phyloP scores from a whole-genome alignment of 2,113 vertebrate species.

The Asarcornis scutulata region DNA sequence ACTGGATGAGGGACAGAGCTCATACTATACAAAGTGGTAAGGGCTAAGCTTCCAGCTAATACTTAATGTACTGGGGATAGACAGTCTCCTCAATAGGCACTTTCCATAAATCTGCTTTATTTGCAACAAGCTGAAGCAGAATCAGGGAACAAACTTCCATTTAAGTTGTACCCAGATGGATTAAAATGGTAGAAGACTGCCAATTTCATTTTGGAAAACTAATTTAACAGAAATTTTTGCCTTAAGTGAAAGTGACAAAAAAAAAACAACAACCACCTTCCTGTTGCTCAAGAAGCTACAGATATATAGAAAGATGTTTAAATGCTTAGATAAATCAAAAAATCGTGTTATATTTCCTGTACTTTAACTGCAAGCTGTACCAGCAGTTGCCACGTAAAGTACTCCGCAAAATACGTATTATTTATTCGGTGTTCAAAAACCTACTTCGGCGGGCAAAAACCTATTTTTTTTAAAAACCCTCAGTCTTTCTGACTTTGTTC shows the following conservation, averaged over 20 bases:
- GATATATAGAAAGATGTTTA: neutral
- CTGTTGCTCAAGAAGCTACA: neutral
- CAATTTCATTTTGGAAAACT: neutral
- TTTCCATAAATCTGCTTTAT: neutral
- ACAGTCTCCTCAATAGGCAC: neutral
- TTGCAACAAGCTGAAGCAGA: neutral
- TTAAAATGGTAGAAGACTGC: neutral
- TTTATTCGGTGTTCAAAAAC: neutral
- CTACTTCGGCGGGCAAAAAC: neutral
- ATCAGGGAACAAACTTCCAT: neutral
- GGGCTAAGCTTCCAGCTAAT: neutral
- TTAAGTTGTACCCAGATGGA: neutral
- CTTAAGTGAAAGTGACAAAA: neutral
- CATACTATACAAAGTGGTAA: fast-evolving
- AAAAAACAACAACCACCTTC: fast-evolving
- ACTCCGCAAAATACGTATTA: neutral
- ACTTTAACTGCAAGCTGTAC: neutral
- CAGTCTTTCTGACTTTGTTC: neutral
- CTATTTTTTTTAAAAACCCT: neutral
- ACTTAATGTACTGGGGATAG: neutral
- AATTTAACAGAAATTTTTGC: neutral
- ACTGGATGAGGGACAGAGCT: neutral
- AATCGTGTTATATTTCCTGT: neutral
- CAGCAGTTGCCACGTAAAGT: neutral
- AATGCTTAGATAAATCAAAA: neutral